Evolutionary conservation across 2,888 invertebrate species (phyloP).

Genomic region (Thyatira batis): DNA sequence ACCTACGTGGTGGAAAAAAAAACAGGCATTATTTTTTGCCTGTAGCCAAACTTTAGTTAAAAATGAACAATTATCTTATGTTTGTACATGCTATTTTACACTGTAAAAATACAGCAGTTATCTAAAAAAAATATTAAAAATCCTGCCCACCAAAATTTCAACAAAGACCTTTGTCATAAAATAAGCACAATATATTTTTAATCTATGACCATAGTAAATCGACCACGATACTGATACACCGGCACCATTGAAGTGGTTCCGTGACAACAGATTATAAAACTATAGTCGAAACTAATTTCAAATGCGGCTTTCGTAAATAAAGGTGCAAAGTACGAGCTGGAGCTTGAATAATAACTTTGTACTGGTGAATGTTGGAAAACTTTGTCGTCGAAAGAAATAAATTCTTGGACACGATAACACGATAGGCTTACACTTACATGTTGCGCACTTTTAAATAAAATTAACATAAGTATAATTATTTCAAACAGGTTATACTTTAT

Average conservation of each 20-base stretch:
- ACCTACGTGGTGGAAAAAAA: no score
- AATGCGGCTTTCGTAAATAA: constrained; percentile 38
- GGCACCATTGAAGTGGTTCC: constrained; percentile 32
- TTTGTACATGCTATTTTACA: no score
- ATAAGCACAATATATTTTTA: background rate
- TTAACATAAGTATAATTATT: no score
- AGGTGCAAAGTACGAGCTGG: constrained; percentile 28
- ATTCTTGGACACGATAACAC: background rate
- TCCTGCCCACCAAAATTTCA: background rate
- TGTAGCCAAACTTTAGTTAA: no score
- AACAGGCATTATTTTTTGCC: no score
- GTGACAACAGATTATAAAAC: constrained; percentile 45
- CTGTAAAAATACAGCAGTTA: no score
- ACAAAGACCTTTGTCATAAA: no score
- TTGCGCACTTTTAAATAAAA: no score
- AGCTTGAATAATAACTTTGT: constrained; percentile 13
- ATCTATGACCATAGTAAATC: constrained; percentile 14
- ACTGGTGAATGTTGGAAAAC: constrained; percentile 2
- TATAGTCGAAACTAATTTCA: constrained; percentile 26
- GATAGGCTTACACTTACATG: background rate
- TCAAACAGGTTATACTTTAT: no score
- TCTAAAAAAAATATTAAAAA: background rate
- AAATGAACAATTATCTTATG: no score
- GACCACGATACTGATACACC: constrained; percentile 11
- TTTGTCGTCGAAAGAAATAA: background rate